Percentiles rank a stretch among this genome's conserved stretches.
These are phyloP conservation scores for Pitangus sulphuratus DNA, from an alignment of 2,797 vertebrate genomes.

Conservation along the genomic window DNA sequence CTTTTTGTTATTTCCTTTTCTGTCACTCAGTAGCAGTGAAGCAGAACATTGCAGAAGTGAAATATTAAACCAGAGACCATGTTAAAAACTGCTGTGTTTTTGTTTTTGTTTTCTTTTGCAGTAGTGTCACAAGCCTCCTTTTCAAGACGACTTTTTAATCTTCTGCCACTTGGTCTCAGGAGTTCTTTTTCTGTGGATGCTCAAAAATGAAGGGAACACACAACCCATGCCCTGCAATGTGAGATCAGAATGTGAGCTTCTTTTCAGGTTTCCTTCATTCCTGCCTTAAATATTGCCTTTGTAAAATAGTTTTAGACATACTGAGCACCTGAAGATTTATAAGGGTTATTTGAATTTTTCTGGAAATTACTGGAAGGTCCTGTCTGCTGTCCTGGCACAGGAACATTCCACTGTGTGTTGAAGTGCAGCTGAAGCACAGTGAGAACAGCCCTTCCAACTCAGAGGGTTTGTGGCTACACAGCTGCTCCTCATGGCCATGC, in stretches of 20 bases:
- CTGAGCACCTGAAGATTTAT: background rate
- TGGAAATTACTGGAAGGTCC: background rate
- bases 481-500: background rate
- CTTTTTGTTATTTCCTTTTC: background rate
- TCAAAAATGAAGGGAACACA: background rate
- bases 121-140: background rate
- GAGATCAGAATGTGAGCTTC: background rate
- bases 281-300: background rate
- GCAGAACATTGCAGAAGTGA: conserved; percentile 6
- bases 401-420: background rate
- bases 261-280: background rate
- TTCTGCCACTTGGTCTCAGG: background rate
- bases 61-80: background rate
- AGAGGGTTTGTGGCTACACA: accelerated
- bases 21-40: background rate
- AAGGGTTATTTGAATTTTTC: background rate
- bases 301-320: background rate
- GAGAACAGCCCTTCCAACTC: accelerated
- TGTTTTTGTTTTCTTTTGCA: background rate
- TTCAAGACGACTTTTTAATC: conserved; percentile 8
- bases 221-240: background rate
- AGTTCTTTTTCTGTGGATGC: background rate
- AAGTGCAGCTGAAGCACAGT: background rate
- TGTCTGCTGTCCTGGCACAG: background rate
- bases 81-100: background rate